Base-by-base conservation (phyloP, 2,113 vertebrate genomes). In the Myotis lucifugus region DNA sequence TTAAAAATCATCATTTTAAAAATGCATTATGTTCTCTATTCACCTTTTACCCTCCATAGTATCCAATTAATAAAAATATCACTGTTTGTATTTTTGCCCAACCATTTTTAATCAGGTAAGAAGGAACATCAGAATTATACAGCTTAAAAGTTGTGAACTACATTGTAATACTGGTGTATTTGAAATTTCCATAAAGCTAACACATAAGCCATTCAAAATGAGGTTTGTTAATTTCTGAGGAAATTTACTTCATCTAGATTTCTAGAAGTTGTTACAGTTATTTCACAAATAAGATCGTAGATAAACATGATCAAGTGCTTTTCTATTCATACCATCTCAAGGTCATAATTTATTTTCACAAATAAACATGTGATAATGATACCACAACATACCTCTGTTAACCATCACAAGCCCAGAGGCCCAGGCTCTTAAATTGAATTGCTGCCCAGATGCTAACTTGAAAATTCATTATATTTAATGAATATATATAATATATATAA, bases 261-360 rank as follows among this genome's bases (percentile, higher is more conserved):
- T 95, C 48, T 59, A 72, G 46, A 46, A 70, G 42, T 87, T 86
- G 52, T 79, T 66, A 37, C 7, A 88, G 54, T 4, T 40, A 40
- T 92, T 97, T 97, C 85, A 94, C 56, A 93, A 90, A 96, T 54
- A 93, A 92, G 42, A 82, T 79, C 83, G 91, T 15, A 85, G 77
- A 77, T 32, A 77, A 95, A 74, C 29, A 87, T 83, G 48, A 95
- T 83, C 46, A 72, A 91, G 67, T 85, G 66, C 64, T 82, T 97
- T 97, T 95, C 93, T 92, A 83, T 93, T 84, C 56, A 50, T 64
- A 59, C 76, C 7, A 95, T 97, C 74, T 96, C 91, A 85, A 83
- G 42, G 81, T 79, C 77, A 93, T 89, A 96, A 93, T 92, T 98
- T 97, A 92, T 97, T 98, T 96, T 89, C 93, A 93, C 85, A 98